phyloP scores from a whole-genome alignment of 2,797 vertebrate genomes.

The Enteromius viviparus region DNA sequence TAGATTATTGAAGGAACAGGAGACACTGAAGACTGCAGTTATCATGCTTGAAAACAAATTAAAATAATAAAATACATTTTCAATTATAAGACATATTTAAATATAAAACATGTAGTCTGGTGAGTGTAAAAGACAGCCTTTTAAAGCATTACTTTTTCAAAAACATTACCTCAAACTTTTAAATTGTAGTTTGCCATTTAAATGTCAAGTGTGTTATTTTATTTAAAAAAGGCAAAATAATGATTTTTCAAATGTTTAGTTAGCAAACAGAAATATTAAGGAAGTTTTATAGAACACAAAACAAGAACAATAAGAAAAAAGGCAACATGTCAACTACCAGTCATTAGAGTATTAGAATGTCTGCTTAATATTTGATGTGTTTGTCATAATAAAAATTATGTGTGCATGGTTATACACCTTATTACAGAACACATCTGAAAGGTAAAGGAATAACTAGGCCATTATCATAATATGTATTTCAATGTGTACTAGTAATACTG shows the following conservation, averaged over 20 bases:
- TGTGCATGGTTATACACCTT: background rate
- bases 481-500: background rate
- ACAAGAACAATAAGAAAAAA: no score
- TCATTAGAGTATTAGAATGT: no score
- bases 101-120: background rate
- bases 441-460: background rate
- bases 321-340: no score
- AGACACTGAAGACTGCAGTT: background rate
- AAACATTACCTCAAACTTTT: background rate
- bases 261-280: background rate
- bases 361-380: no score
- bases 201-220: background rate
- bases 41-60: background rate
- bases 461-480: background rate
- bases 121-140: background rate
- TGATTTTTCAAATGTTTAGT: background rate
- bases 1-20: background rate
- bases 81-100: background rate
- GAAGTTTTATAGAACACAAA: background rate
- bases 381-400: no score
- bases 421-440: background rate
- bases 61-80: background rate
- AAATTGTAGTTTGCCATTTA: background rate
- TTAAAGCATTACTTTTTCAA: background rate
- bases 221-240: background rate